These are phyloP conservation scores for Pseudomyrmex cubaensis DNA, from an alignment of 1,140 invertebrate species.

Conservation along the genomic window DNA sequence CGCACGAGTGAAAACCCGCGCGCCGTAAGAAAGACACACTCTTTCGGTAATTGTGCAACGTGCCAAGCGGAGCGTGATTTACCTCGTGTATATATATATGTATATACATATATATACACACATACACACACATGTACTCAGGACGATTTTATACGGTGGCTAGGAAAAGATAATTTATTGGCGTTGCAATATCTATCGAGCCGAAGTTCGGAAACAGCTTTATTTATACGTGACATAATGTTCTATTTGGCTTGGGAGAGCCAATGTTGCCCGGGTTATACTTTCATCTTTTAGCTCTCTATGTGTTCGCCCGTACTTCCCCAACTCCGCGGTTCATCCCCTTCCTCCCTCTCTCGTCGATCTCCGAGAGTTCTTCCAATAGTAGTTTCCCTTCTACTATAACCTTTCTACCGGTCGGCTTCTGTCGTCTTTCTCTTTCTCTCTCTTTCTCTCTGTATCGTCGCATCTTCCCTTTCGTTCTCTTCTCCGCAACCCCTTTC, in stretches of 20 bases:
- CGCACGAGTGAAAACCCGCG: slow-evolving; percentile 45
- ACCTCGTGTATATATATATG: slow-evolving; percentile 2
- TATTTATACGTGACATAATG: slow-evolving; percentile 55
- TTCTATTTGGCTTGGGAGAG: slow-evolving; percentile 67
- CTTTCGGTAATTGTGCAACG: slow-evolving; percentile 55
- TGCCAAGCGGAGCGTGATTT: slow-evolving; percentile 53
- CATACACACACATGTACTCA: neutral
- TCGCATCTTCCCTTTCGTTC: slow-evolving; percentile 11
- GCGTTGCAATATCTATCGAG: slow-evolving; percentile 57
- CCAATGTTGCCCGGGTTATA: slow-evolving; percentile 71
- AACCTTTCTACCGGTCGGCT: slow-evolving; percentile 54
- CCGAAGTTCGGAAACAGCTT: slow-evolving; percentile 38
- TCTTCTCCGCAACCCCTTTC: slow-evolving; percentile 56
- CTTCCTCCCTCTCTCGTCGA: slow-evolving; percentile 20
- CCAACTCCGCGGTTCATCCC: slow-evolving; percentile 39
- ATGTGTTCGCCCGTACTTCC: slow-evolving; percentile 58
- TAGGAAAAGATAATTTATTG: slow-evolving; percentile 57
- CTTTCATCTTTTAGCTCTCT: slow-evolving; percentile 76
- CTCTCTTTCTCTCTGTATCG: neutral
- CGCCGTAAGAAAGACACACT: slow-evolving; percentile 52
- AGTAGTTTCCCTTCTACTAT: slow-evolving; percentile 61
- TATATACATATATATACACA: too few relatives aligned
- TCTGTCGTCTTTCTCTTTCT: slow-evolving; percentile 29
- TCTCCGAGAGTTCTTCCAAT: slow-evolving; percentile 60
- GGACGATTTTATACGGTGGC: slow-evolving; percentile 45